Evolutionary conservation across 2,797 vertebrate species (phyloP).

Genomic region (Cynopterus sphinx): DNA sequence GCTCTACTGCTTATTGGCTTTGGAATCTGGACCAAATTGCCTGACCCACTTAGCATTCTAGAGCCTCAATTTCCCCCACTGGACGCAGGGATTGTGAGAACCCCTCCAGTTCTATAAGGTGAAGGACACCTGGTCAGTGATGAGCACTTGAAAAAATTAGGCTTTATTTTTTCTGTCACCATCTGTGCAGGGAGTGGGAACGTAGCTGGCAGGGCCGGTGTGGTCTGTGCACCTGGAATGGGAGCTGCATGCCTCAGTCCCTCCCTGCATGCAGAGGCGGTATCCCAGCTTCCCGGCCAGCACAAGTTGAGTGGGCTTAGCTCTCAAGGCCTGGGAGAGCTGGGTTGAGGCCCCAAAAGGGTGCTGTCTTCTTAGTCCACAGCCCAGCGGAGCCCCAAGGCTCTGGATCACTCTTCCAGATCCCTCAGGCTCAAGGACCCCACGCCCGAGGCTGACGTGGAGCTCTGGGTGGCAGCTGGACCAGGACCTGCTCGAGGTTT

Average conservation of each 20-base stretch:
- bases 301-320: neutral
- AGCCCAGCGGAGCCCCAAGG: neutral
- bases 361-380: neutral
- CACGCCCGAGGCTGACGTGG: neutral
- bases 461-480: neutral
- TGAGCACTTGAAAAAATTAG: neutral
- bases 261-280: neutral
- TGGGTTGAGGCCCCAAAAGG: neutral
- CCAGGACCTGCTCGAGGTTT: conserved; percentile 74
- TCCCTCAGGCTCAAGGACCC: neutral
- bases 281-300: neutral
- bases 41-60: neutral
- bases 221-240: neutral
- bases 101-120: neutral
- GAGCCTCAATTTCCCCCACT: neutral
- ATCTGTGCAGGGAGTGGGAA: neutral
- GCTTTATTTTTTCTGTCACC: conserved; percentile 39
- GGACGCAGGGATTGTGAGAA: neutral
- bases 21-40: neutral
- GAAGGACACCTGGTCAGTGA: neutral
- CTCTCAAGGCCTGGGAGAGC: neutral
- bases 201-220: neutral
- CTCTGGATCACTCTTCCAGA: neutral
- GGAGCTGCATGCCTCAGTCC: neutral
- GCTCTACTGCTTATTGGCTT: neutral